Evolutionary conservation across 1,140 invertebrate genomes (phyloP), one percentile per base, ranked within the genome.

Genomic region (Limonius californicus): DNA sequence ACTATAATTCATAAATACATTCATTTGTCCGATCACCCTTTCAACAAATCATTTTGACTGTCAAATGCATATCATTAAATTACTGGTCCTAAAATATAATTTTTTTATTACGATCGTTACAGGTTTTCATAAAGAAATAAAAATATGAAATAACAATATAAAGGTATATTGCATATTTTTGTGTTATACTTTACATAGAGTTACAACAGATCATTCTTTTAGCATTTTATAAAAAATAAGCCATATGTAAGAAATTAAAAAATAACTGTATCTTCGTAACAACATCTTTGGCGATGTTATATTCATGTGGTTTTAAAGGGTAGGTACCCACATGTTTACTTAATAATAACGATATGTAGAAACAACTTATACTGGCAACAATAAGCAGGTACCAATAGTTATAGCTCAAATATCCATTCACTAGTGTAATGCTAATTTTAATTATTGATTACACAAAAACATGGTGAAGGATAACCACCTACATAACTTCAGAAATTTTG

Each of bases 171-270:
- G 45, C 45, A 50, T 50, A 11, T 50, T 19, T 18, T 19, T 8
- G 43, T 50, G 12, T 45, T n/a, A 45, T 45, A 45, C 12, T 18
- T 2, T 19, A 50, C 20, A 50, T 50, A 50, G n/a, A 50, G 35
- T 39, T 39, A 39, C 35, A 39, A 39, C 35, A 39, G n/a, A 39
- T 39, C 2, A 18, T 50, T 50, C 4, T 50, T 18, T 50, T 50
- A 50, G 45, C 14, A 50, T 50, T 50, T 50, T 50, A 50, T 50
- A 50, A 50, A 50, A 50, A 50, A 50, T 50, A 50, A 50, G 45
- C 45, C 45, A 50, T 50, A 50, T 50, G 14, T 50, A 50, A 50
- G 16, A 50, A 50, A 50, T 50, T 50, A 50, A 50, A 50, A 50
- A 50, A 39, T 39, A 39, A 39, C 11, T 39, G 2, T 32, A 32